These are phyloP conservation scores for Leptarthrus brevirostris DNA, from an alignment of 2,888 invertebrate genomes.

Conservation along the genomic window DNA sequence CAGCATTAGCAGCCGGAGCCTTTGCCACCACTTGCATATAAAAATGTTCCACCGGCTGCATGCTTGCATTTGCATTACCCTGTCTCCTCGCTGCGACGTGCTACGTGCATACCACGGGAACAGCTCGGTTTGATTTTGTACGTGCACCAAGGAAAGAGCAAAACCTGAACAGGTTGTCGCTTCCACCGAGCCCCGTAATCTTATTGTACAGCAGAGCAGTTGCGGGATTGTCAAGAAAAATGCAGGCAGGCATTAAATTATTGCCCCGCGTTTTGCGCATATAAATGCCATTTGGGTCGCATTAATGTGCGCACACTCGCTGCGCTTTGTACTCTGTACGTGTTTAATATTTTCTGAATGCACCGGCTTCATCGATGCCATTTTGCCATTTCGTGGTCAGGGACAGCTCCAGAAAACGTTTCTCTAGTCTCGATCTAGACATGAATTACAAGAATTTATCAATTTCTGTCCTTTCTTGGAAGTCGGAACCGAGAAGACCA, in stretches of 20 bases:
- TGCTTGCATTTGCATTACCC: conserved; percentile 36
- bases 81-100: neutral
- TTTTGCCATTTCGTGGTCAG: conserved; percentile 18
- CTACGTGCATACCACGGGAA: neutral
- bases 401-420: conserved; percentile 39
- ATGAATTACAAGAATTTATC: conserved; percentile 47
- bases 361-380: conserved; percentile 9
- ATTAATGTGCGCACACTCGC: conserved; percentile 38
- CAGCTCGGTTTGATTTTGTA: conserved; percentile 36
- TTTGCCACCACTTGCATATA: conserved; percentile 26
- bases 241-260: conserved; percentile 50
- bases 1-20: neutral
- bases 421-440: conserved; percentile 30
- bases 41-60: conserved; percentile 39
- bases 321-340: conserved; percentile 7
- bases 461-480: conserved; percentile 43
- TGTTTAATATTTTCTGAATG: conserved; percentile 39
- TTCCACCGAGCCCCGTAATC: conserved; percentile 40
- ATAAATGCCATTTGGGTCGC: conserved; percentile 47
- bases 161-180: conserved; percentile 33
- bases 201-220: conserved; percentile 37
- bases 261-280: conserved; percentile 50
- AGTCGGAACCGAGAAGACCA: conserved; percentile 13
- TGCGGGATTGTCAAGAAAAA: conserved; percentile 49
- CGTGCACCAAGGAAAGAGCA: conserved; percentile 24